phyloP scores from a whole-genome alignment of 2,888 invertebrate genomes.

The Camponotus fellah region DNA sequence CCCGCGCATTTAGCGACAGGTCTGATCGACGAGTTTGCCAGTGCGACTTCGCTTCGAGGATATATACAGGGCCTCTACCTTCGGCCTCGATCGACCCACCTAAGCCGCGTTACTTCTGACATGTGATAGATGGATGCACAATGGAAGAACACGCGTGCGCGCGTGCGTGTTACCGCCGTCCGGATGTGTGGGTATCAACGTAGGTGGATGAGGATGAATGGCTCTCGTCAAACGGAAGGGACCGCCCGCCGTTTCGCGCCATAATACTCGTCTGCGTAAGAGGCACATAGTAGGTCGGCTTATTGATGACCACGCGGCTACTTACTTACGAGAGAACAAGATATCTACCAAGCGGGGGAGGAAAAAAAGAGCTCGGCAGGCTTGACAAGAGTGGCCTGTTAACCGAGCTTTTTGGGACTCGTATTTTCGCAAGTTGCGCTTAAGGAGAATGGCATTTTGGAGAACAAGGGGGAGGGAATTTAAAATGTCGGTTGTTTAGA shows the following conservation, averaged over 20 bases:
- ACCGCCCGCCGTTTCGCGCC: conserved; percentile 85
- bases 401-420: conserved; percentile 41
- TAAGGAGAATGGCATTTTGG: not conserved
- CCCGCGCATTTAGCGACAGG: conserved; percentile 61
- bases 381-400: conserved; percentile 53
- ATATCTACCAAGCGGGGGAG: conserved; percentile 73
- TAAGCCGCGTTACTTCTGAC: conserved; percentile 79
- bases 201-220: conserved; percentile 86
- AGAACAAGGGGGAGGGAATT: not conserved
- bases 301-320: conserved; percentile 84
- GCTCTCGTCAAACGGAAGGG: conserved; percentile 86
- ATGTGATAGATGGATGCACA: conserved; percentile 83
- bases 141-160: conserved; percentile 79
- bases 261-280: conserved; percentile 82
- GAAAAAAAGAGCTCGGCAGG: conserved; percentile 50
- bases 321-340: conserved; percentile 81
- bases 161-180: conserved; percentile 69
- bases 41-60: conserved; percentile 55
- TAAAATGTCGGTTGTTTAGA: not conserved
- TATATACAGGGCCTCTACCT: conserved; percentile 53
- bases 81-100: conserved; percentile 65
- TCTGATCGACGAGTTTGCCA: conserved; percentile 63
- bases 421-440: not conserved
- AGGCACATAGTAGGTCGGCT: conserved; percentile 78
- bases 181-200: conserved; percentile 79